Base-by-base conservation (phyloP, 2,113 vertebrate species). In the Ardeotis arabs region DNA sequence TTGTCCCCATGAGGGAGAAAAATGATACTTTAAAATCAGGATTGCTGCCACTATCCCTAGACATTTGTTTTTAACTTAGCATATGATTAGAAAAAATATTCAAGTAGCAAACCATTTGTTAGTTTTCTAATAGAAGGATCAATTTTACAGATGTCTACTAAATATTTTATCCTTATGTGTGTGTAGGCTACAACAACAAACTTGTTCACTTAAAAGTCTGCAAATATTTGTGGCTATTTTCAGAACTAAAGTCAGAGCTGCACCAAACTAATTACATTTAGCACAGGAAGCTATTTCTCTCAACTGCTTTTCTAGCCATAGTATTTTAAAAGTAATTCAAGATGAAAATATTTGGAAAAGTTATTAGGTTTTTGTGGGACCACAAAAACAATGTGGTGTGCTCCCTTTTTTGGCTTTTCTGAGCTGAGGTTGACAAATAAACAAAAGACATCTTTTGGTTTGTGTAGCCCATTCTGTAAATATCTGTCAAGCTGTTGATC, bases 401-500 rank as follows among this genome's bases (percentile, higher is more conserved):
- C 35, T 78, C 55, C 12, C 31, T 87, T 33, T 56, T 92, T 80
- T 67, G 62, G 17, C 18, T 79, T 83, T 80, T 78, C 63, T 85
- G 25, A 28, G 7, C n/a, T 79, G 23, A 27, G 55, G 17, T 8
- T 91, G 45, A 58, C 50, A 79, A 88, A 69, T 37, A 66, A 73
- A 73, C 21, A 69, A 92, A 90, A 78, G 8, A 44, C 11, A 37
- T 83, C 9, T 91, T 93, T 79, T 84, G 33, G 45, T 78, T 93
- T 5, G 0, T 3, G 1, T 73, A 87, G 41, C 24, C 29, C 23
- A 44, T 91, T 94, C 68, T 86, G 21, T 66, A 84, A 68, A 49
- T 91, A 55, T 74, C 50, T 94, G 88, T 85, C 44, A 95, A 84
- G 15, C 23, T 87, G 37, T 27, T 97, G 75, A 60, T 84, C 22